A percentile compares a stretch with the other conserved stretches of the same genome.
Conservation (phyloP, 2,888 invertebrate species). For the Drepanosiphum platanoidis region DNA sequence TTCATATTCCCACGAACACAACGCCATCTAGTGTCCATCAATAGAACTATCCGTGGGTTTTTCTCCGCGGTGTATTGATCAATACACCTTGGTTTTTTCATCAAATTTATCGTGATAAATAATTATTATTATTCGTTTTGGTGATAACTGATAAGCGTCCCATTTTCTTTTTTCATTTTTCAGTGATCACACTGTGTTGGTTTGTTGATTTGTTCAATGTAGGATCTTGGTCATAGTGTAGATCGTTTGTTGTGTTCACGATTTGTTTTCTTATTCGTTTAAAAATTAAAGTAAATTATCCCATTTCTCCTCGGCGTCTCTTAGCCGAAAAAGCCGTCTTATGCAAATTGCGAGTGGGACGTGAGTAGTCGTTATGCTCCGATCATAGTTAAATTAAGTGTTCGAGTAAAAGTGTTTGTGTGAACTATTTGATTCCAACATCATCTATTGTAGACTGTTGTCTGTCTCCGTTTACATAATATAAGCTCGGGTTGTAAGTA, state of each 20-base stretch:
- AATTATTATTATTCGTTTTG: conserved; percentile 71
- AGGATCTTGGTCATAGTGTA: neutral
- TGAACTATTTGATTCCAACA: neutral
- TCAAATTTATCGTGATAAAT: no score
- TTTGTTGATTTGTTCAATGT: no score
- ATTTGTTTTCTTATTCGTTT: neutral
- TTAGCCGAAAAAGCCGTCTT: neutral
- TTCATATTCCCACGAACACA: no score
- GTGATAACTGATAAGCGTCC: conserved; percentile 20
- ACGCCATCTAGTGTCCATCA: no score
- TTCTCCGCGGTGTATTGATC: no score
- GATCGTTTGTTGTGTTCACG: neutral
- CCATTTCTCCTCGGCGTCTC: neutral
- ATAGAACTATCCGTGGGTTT: no score
- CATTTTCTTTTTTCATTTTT: neutral
- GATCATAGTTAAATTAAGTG: neutral
- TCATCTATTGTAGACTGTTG: neutral
- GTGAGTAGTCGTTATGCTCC: neutral
- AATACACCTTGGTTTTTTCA: no score
- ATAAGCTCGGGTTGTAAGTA: neutral
- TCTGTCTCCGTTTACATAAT: neutral
- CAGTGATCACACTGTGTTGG: no score
- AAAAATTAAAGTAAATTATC: neutral
- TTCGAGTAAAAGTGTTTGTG: neutral
- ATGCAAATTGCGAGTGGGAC: neutral